These are phyloP conservation scores for Blera fallax DNA, from an alignment of 2,888 invertebrate species.

Conservation along the genomic window DNA sequence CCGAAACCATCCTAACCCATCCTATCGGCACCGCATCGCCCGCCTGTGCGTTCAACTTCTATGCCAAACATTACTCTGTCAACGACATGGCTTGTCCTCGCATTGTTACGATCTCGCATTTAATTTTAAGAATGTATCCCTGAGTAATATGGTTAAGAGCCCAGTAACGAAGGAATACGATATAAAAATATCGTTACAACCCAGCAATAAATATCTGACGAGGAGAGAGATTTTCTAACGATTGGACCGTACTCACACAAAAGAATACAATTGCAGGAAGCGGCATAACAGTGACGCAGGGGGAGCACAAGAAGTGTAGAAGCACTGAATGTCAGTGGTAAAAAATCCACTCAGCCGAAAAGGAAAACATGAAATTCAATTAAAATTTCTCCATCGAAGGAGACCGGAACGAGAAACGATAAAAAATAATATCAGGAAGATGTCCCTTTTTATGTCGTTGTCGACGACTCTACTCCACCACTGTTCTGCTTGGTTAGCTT, in stretches of 20 bases:
- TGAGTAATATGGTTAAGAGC: constrained; percentile 55
- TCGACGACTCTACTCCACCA: neutral
- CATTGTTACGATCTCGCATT: constrained; percentile 54
- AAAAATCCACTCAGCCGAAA: constrained; percentile 64
- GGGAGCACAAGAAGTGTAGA: neutral
- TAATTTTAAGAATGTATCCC: constrained; percentile 48
- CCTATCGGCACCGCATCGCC: neutral
- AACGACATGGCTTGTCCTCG: constrained; percentile 11
- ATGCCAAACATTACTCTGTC: neutral
- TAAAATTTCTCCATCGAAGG: constrained; percentile 68
- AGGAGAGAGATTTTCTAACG: constrained; percentile 58
- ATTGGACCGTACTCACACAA: constrained; percentile 55
- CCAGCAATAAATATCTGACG: constrained; percentile 58
- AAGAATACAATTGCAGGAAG: constrained; percentile 54
- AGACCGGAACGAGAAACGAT: constrained; percentile 68
- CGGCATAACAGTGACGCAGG: constrained; percentile 5
- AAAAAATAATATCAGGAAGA: constrained; percentile 71
- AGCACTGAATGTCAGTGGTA: neutral
- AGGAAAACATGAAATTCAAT: constrained; percentile 72
- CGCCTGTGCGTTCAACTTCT: neutral
- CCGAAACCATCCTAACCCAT: neutral
- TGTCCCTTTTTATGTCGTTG: constrained; percentile 58
- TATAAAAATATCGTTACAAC: constrained; percentile 31
- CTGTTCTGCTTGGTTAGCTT: constrained; percentile 4
- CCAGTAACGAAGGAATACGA: constrained; percentile 14